Evolutionary conservation across 2,797 vertebrate species (phyloP).

Genomic region (Sebastes variabilis): DNA sequence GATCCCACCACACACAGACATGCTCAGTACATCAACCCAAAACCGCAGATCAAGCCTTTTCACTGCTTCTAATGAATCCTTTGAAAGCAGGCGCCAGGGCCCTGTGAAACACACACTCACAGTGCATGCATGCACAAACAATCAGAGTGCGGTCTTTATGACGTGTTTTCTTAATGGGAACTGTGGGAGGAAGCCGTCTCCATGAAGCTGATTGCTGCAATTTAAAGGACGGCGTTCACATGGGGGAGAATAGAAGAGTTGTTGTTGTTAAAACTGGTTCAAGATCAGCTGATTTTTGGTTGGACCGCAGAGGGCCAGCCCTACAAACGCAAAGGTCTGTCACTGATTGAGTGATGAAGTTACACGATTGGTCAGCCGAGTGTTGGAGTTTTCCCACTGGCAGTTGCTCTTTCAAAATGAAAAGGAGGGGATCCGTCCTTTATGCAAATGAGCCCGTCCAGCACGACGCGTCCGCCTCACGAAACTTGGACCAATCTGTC

Average conservation of each 20-base stretch:
- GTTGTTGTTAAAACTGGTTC: constrained; percentile 21
- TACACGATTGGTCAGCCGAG: no score
- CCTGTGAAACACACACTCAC: constrained; percentile 43
- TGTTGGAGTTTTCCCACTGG: no score
- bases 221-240: not conserved
- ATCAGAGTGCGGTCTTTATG: constrained; percentile 9
- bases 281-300: not conserved
- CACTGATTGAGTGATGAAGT: no score
- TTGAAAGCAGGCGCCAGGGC: constrained; percentile 60
- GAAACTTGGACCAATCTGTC: accelerated
- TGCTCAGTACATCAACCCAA: constrained; percentile 40
- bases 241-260: not conserved
- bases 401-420: no score
- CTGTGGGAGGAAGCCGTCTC: constrained; percentile 39
- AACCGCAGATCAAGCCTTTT: constrained; percentile 67
- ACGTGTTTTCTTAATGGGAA: constrained; percentile 44
- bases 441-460: no score
- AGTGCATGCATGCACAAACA: constrained; percentile 1
- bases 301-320: no score
- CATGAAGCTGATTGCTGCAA: constrained; percentile 55
- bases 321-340: no score
- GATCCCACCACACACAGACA: constrained; percentile 18
- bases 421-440: accelerated
- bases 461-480: accelerated
- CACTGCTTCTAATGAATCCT: constrained; percentile 69